Base-by-base conservation (phyloP, 2,888 invertebrate species). In the Microplitis manilae region DNA sequence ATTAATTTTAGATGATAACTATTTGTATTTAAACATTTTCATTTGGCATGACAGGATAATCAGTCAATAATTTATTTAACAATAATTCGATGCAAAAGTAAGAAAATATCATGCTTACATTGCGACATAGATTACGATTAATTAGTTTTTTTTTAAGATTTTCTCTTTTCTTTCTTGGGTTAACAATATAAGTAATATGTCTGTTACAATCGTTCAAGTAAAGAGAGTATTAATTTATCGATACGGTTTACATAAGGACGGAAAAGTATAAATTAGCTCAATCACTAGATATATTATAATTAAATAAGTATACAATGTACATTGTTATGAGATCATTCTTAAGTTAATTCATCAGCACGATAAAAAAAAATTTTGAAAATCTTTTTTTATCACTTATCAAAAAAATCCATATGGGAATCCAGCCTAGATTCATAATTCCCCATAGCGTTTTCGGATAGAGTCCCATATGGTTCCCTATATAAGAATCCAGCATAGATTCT, bases 1-100 rank as follows among this genome's bases (percentile, higher is more conserved):
- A 30, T 30, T 30, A 30, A 30, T 30, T 30, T 30, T 30, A 30
- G 30, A 30, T 30, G 30, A 30, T 2, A 30, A 30, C 30, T 30
- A 30, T 30, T 30, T 30, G 4, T 30, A 30, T 30, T 30, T 30
- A 30, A 30, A 30, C 2, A 30, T 30, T 30, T 30, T 30, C 2
- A 30, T 30, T 30, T 30, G 30, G 30, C 30, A 30, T 30, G 30
- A 30, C 30, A 30, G 30, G 30, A 30, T 30, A 30, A 38, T 30
- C 9, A 40, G n/a, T 68, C 30, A 50, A 76, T 67, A 38, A 50
- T 70, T 20, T 65, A 17, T 39, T 67, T 17, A 72, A 68, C 41
- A 41, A 62, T 50, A 74, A 41, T 50, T 82, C 77, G 76, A 84
- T 85, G 85, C 82, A 87, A 86, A 86, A 87, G 85, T 87, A 86